These are phyloP conservation scores for Patiria miniata DNA, from an alignment of 35 echinoderm and acorn worm genomes.

Conservation along the genomic window DNA sequence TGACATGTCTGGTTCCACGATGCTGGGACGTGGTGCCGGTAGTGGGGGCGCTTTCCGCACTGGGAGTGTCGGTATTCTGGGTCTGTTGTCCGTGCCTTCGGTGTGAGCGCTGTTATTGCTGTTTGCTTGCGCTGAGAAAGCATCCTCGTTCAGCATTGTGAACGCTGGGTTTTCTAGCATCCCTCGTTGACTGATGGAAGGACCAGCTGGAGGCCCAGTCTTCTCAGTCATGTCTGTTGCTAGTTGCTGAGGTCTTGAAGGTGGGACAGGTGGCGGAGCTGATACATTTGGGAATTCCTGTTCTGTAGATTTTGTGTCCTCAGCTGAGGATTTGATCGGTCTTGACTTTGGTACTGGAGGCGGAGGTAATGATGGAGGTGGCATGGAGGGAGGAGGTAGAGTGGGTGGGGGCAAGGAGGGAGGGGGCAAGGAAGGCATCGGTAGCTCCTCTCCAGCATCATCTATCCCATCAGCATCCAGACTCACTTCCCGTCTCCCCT, in stretches of 20 bases:
- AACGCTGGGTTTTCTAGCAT: neutral
- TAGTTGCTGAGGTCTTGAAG: neutral
- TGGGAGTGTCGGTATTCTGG: neutral
- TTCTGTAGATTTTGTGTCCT: neutral
- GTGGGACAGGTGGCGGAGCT: neutral
- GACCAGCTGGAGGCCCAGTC: neutral
- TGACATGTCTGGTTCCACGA: neutral
- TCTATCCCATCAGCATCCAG: neutral
- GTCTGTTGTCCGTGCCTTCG: neutral
- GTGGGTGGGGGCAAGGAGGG: neutral
- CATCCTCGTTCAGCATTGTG: neutral
- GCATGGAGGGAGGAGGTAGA: neutral
- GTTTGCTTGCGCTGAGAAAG: neutral
- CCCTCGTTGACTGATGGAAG: neutral
- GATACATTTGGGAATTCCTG: neutral
- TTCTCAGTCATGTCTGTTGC: neutral
- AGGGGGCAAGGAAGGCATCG: neutral
- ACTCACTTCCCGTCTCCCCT: neutral
- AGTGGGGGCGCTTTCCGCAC: neutral
- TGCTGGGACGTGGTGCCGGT: neutral
- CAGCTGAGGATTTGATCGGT: neutral
- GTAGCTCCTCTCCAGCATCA: neutral
- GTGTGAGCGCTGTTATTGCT: slow-evolving; percentile 7
- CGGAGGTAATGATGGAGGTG: neutral
- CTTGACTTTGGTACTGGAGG: slow-evolving; percentile 13